Base-by-base conservation (phyloP, 2,888 invertebrate genomes). In the Chrysolina oricalcia region DNA sequence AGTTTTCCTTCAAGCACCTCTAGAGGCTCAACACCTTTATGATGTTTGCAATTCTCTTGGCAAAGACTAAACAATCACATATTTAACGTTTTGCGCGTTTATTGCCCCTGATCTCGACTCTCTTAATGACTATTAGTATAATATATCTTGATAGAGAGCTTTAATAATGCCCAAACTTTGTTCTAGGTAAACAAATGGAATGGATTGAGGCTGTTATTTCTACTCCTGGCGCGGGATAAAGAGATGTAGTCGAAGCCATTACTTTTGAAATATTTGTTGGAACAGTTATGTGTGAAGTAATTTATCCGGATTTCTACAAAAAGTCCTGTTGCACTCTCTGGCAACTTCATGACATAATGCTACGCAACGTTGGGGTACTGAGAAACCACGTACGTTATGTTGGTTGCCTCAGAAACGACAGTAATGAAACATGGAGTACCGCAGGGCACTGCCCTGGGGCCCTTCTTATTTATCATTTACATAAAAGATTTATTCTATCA, bases 101-200 rank as follows among this genome's bases (percentile, higher is more conserved):
- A 71, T 73, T 76, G 74, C 76, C 27, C 40, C 65, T 75, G 71
- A 76, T 73, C 71, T 71, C 56, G 64, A 75, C 71, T 71, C 69
- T 63, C 66, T 69, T 78, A 78, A 78, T 72, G 72, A 72, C 71
- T 41, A 76, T 78, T 74, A 72, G 73, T 76, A 74, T 70, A 69
- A 76, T 78, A 76, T 78, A 75, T 78, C 73, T 41, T 69, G 56
- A 75, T 69, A 73, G 69, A 78, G 71, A 40, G 70, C 21, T 35
- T 43, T 65, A 65, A 73, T 72, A 75, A 73, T 73, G 75, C 66
- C 72, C 67, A 63, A 75, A 71, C 69, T 75, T 72, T 59, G 59
- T 59, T 35, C 23, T 59, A 62, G 41, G 73, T 70, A 70, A 74
- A 59, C 17, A 74, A 65, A 70, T 23, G 13, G 65, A 64, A 53